Base-by-base conservation (phyloP, 1,140 invertebrate species). In the Saccostrea cuccullata region DNA sequence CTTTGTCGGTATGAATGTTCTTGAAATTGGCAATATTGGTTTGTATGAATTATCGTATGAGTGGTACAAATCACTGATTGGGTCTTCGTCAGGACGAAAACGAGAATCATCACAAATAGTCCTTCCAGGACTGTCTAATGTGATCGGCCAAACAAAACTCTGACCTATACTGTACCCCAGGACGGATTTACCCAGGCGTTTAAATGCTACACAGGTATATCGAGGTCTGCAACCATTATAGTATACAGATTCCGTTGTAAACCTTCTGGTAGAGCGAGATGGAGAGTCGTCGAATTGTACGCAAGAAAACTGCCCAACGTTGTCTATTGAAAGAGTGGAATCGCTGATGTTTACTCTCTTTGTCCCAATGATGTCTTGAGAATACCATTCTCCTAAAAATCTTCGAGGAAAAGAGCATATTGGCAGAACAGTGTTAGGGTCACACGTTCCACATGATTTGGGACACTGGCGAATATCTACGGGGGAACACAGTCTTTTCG, bases 381-480 rank as follows among this genome's bases (percentile, higher is more conserved):
- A 89, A 67, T 86, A 90, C 90, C 90, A 93, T 20, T 40, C 55
- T 5, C 92, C 92, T 17, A 88, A 73, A 17, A 91, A 88, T 15
- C 85, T 58, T 23, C 83, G 40, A 23, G 92, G 92, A 82, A 89
- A 93, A 1, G 90, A 86, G 60, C 92, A 93, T 0, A 87, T 58
- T 0, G 83, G 58, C 5, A 89, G 87, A 0, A 87, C 86, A 0
- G 86, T 86, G 0, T 77, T 40, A 17, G 88, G 84, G 85, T 89
- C 85, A 86, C 92, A 93, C 40, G 87, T 73, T 60, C 84, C 60
- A 67, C 92, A 93, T 1, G 91, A 90, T 87, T 90, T 91, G 55
- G 89, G 91, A 87, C 92, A 93, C 85, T 92, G 90, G 8, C 91
- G 83, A 36, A 87, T 87, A 6, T 89, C 85, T 82, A 91, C 89